Base-by-base conservation (phyloP, 1,140 invertebrate genomes). In the Cydia strobilella region DNA sequence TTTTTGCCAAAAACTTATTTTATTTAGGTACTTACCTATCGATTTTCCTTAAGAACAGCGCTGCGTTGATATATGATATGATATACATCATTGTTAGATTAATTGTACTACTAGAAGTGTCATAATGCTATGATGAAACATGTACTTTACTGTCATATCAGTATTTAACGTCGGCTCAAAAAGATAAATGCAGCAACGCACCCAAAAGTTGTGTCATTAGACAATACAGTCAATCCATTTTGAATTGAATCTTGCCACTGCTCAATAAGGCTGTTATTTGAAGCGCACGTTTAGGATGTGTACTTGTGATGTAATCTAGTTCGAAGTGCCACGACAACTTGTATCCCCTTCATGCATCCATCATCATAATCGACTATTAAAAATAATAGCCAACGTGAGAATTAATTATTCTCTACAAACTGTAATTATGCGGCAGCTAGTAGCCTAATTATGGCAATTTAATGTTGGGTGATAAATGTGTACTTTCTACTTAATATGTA, bases 391-490 rank as follows among this genome's bases (percentile, higher is more conserved):
- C 9, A 18, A n/a, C 31, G 31, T 20, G 9, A 35, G 65, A 18
- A 69, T 69, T 69, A 69, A 69, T 69, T 69, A 69, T 69, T 69
- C 23, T 35, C n/a, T n/a, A 23, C 31, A 31, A 35, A 69, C 31
- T 39, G 65, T 69, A 69, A 69, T 69, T 69, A 69, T 69, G 65
- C 65, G 65, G 65, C 27, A 18, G 13, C 35, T 69, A 35, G 65
- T 69, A 35, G 65, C 65, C 9, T 35, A 35, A 69, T 69, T 69
- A 42, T 35, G 65, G 65, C 65, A 69, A 69, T 69, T 69, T 31
- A 66, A 69, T 20, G 65, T 69, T 69, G 31, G 65, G 65, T 39
- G 65, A 69, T 69, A 42, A 18, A 69, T 69, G 65, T 42, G 65
- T 9, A 69, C 65, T 69, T 69, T 69, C 65, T 69, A 20, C 13